Evolutionary conservation across 2,797 vertebrate species (phyloP).

Genomic region (Rhinichthys osculus): DNA sequence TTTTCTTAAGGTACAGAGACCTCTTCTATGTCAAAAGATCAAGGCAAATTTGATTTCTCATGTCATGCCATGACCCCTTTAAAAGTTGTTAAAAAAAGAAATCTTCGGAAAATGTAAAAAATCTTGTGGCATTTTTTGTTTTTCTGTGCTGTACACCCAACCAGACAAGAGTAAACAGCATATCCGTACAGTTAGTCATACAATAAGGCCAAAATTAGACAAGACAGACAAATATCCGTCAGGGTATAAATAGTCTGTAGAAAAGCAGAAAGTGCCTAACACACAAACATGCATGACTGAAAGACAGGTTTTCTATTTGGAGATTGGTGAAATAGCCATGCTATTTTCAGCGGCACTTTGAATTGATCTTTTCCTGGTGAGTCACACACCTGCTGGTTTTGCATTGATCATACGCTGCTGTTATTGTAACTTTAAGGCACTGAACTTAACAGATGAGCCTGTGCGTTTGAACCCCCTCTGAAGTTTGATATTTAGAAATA

Average conservation of each 20-base stretch:
- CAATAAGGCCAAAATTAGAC: constrained; percentile 18
- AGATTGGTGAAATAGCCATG: constrained; percentile 27
- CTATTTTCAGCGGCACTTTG: constrained; percentile 55
- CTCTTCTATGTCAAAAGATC: neutral
- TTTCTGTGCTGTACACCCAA: constrained; percentile 1
- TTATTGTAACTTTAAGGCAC: constrained; percentile 44
- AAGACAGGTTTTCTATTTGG: constrained; percentile 15
- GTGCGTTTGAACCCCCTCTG: neutral
- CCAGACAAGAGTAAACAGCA: neutral
- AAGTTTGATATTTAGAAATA: constrained; percentile 45
- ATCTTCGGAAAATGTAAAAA: neutral
- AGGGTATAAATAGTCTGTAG: constrained; percentile 8
- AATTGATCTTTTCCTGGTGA: constrained; percentile 48
- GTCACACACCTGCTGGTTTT: constrained; percentile 37
- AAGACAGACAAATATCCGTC: neutral
- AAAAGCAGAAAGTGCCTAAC: constrained; percentile 35
- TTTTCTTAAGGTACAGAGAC: neutral
- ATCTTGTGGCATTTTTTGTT: neutral
- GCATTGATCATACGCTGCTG: constrained; percentile 32
- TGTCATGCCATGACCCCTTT: neutral
- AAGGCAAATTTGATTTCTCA: neutral
- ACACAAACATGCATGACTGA: constrained; percentile 43
- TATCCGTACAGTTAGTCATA: neutral
- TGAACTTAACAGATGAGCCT: constrained; percentile 36
- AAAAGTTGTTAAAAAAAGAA: neutral